These are phyloP conservation scores for Drosophila picticornis DNA, from an alignment of 2,888 invertebrate species.

Conservation along the genomic window DNA sequence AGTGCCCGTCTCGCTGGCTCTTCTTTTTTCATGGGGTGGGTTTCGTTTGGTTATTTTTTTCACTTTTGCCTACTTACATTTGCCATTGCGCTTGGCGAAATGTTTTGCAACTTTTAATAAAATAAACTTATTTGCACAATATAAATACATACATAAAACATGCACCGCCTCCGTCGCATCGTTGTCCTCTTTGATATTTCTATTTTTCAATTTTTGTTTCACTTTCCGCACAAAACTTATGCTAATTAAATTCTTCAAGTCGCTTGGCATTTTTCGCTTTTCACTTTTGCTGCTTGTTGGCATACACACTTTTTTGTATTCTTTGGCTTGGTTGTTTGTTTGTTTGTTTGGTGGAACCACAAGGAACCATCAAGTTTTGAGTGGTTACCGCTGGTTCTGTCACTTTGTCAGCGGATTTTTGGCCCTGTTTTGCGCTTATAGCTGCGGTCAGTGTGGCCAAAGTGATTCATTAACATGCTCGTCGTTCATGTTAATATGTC, in stretches of 20 bases:
- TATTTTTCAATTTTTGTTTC: slow-evolving; percentile 67
- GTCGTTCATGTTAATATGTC: slow-evolving; percentile 63
- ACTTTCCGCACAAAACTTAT: slow-evolving; percentile 58
- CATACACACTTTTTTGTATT: neutral
- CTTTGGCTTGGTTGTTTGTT: neutral
- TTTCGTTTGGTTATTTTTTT: slow-evolving; percentile 11
- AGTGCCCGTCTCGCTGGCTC: slow-evolving; percentile 47
- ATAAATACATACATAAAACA: slow-evolving; percentile 66
- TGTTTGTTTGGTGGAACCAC: slow-evolving; percentile 19
- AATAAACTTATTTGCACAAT: slow-evolving; percentile 73
- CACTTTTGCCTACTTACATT: slow-evolving; percentile 55
- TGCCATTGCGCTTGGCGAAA: slow-evolving; percentile 61
- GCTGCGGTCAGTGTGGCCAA: slow-evolving; percentile 60
- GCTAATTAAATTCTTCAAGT: slow-evolving; percentile 69
- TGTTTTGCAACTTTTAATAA: slow-evolving; percentile 73
- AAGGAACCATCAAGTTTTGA: slow-evolving; percentile 46
- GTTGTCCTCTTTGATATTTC: slow-evolving; percentile 63
- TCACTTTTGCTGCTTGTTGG: slow-evolving; percentile 29
- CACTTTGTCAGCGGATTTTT: slow-evolving; percentile 16
- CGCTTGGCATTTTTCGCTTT: slow-evolving; percentile 44
- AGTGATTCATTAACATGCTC: slow-evolving; percentile 70
- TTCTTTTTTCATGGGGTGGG: slow-evolving; percentile 12
- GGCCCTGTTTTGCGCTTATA: slow-evolving; percentile 26
- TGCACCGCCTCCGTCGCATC: slow-evolving; percentile 25
- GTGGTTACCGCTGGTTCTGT: slow-evolving; percentile 31